A percentile compares a stretch with the other conserved stretches of the same genome.
Conservation (phyloP, 2,797 vertebrate species). For the Borostomias antarcticus region DNA sequence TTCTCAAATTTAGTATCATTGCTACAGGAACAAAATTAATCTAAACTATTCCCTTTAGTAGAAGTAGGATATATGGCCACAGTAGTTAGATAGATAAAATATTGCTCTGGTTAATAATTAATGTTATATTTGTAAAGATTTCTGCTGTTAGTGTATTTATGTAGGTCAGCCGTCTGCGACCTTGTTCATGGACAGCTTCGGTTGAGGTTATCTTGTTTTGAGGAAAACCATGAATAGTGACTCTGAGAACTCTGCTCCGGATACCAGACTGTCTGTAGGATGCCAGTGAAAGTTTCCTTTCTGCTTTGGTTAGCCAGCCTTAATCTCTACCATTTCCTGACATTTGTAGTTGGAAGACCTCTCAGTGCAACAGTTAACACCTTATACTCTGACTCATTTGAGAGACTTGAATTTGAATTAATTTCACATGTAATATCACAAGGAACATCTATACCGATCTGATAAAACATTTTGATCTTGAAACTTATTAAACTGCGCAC, state of each 20-base stretch:
- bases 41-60: not conserved
- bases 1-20: not conserved
- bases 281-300: slow-evolving; percentile 39
- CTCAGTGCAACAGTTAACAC: not conserved
- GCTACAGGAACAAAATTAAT: no score
- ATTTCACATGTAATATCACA: not conserved
- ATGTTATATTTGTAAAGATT: slow-evolving; percentile 2
- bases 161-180: slow-evolving; percentile 10
- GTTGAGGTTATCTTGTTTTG: slow-evolving; percentile 11
- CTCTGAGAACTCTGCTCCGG: slow-evolving; percentile 11
- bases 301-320: slow-evolving; percentile 7
- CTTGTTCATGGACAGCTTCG: slow-evolving; percentile 2
- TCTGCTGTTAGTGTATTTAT: not conserved
- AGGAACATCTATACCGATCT: not conserved
- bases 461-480: not conserved
- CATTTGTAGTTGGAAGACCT: slow-evolving; percentile 13
- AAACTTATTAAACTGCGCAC: not conserved
- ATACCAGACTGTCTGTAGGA: slow-evolving; percentile 30
- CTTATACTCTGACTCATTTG: not conserved
- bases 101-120: not conserved
- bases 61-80: not conserved
- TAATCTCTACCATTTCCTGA: slow-evolving; percentile 26
- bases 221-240: slow-evolving; percentile 24
- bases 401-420: not conserved
- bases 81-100: not conserved